Evolutionary conservation across 2,113 vertebrate species (phyloP).

Genomic region (Puntigrus tetrazona): DNA sequence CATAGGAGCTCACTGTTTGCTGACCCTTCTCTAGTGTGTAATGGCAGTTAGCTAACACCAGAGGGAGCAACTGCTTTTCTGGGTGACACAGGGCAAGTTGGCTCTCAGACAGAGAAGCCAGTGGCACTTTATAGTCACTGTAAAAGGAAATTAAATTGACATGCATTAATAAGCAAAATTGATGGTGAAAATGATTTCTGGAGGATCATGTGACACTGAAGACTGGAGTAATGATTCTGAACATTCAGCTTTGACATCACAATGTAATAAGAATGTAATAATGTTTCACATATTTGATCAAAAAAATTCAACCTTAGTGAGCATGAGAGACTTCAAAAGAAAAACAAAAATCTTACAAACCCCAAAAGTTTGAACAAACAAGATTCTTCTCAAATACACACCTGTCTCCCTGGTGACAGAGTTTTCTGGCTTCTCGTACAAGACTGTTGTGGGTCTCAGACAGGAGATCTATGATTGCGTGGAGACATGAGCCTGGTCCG

Average conservation of each 20-base stretch:
- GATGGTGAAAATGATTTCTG: too few species aligned
- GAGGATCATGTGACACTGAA: neutral
- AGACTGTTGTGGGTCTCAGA: constrained; percentile 73
- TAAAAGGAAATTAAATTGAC: neutral
- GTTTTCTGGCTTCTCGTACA: constrained; percentile 62
- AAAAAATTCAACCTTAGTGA: neutral
- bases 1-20: constrained; percentile 63
- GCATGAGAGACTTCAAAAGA: neutral
- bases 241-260: neutral
- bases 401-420: constrained; percentile 63
- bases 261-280: too few species aligned
- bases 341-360: neutral
- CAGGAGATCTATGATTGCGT: constrained; percentile 67
- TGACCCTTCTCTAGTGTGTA: constrained; percentile 72
- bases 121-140: constrained; percentile 68
- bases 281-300: neutral
- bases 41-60: constrained; percentile 74
- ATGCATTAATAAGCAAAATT: neutral
- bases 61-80: constrained; percentile 73
- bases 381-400: constrained; percentile 49
- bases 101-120: constrained; percentile 67
- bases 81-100: constrained; percentile 75
- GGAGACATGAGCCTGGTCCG: constrained; percentile 72
- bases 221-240: neutral
- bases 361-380: neutral